These are phyloP conservation scores for Rhagologus leucostigma DNA, from an alignment of 2,113 vertebrate species.

Conservation along the genomic window DNA sequence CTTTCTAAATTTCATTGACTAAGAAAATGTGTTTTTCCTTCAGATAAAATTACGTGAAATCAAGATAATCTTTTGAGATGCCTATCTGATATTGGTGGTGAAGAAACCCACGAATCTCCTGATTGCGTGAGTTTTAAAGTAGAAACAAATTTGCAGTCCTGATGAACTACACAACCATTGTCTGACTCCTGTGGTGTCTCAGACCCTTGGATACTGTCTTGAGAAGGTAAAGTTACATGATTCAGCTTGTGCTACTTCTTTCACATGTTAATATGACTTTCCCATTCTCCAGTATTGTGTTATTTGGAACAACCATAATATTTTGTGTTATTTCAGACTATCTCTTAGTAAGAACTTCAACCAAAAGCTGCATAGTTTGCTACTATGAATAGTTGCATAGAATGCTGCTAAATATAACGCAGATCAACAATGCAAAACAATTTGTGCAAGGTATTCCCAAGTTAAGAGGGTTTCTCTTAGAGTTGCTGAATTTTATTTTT, in stretches of 20 bases:
- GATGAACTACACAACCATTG: conserved; percentile 67
- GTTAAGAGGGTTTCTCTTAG: neutral
- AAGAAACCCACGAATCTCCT: neutral
- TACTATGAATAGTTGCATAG: neutral
- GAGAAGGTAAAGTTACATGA: conserved; percentile 72
- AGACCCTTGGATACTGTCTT: conserved; percentile 65
- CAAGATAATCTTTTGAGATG: neutral
- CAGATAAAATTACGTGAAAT: neutral
- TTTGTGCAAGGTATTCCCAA: neutral
- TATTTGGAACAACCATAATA: neutral
- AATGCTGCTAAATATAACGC: neutral
- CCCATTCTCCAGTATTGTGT: neutral
- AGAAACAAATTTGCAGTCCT: conserved; percentile 70
- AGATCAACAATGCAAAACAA: neutral
- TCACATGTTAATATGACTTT: neutral
- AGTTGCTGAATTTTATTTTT: neutral
- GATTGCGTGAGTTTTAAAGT: conserved; percentile 23
- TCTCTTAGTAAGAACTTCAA: neutral
- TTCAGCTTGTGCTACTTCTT: neutral
- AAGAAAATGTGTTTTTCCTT: neutral
- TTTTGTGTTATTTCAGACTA: neutral
- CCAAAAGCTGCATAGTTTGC: neutral
- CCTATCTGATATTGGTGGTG: neutral
- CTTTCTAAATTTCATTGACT: neutral
- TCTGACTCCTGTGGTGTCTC: conserved; percentile 71